phyloP scores from a whole-genome alignment of 2,888 invertebrate species.

The Oscheius onirici region DNA sequence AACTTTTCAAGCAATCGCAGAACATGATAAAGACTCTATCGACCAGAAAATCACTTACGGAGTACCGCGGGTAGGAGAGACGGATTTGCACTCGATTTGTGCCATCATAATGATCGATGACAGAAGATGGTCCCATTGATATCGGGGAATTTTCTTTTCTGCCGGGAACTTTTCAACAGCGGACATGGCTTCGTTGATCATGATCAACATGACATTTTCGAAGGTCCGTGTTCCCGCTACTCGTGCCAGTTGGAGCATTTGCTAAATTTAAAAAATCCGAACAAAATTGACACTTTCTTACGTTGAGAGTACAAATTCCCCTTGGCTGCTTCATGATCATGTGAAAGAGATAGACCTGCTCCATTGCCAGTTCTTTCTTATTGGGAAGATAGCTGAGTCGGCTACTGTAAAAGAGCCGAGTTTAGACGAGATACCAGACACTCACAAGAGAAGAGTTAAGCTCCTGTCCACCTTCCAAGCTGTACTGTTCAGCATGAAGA shows the following conservation, averaged over 20 bases:
- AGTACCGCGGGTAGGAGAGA: no score
- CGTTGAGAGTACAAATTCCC: slow-evolving; percentile 50
- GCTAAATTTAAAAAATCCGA: background rate
- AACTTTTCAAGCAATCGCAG: no score
- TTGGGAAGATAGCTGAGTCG: slow-evolving; percentile 46
- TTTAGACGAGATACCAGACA: background rate
- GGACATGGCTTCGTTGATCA: slow-evolving; percentile 51
- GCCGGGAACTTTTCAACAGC: slow-evolving; percentile 42
- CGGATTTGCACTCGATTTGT: background rate
- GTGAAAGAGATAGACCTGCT: slow-evolving; percentile 58
- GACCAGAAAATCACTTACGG: no score
- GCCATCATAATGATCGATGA: slow-evolving; percentile 40
- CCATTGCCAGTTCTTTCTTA: slow-evolving; percentile 40
- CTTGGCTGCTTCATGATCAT: slow-evolving; percentile 65
- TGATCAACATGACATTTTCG: slow-evolving; percentile 38
- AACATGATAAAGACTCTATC: no score
- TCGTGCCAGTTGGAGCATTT: no score
- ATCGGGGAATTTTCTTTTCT: slow-evolving; percentile 45
- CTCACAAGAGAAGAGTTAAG: slow-evolving; percentile 21
- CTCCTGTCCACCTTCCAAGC: slow-evolving; percentile 47
- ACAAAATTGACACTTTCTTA: background rate
- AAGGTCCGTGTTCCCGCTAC: slow-evolving; percentile 18
- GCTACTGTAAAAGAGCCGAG: slow-evolving; percentile 20
- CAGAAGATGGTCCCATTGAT: slow-evolving; percentile 53
- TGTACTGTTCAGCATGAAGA: slow-evolving; percentile 37